A percentile compares a stretch with the other conserved stretches of the same genome.
These are phyloP conservation scores for Eretmocerus hayati DNA, from an alignment of 2,888 invertebrate species.

Conservation along the genomic window DNA sequence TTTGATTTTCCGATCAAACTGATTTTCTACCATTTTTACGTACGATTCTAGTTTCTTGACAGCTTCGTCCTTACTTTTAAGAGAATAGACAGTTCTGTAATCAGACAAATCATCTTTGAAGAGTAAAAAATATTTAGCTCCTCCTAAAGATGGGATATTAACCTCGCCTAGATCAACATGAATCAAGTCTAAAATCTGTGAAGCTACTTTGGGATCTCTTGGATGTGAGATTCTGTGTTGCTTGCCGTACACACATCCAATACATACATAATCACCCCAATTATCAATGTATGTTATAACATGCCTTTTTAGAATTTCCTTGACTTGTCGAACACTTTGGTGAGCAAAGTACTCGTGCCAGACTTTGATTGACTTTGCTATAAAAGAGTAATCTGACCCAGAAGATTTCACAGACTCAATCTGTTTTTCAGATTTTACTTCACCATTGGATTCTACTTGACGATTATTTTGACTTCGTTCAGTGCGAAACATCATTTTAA, in stretches of 20 bases:
- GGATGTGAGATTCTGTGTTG: conserved; percentile 25
- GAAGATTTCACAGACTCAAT: background rate
- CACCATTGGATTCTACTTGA: too few species aligned
- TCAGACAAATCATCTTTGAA: conserved; percentile 7
- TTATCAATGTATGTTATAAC: conserved; percentile 25
- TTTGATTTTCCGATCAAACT: conserved; percentile 29
- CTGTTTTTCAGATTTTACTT: too few species aligned
- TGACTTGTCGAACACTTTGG: conserved; percentile 28
- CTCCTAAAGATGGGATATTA: conserved; percentile 27
- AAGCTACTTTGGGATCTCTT: conserved; percentile 20
- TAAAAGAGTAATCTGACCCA: too few species aligned
- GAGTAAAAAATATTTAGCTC: conserved; percentile 32
- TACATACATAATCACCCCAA: conserved; percentile 26
- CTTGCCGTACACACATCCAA: conserved; percentile 28
- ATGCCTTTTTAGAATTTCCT: conserved; percentile 23
- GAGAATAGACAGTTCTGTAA: conserved; percentile 24
- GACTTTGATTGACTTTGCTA: conserved; percentile 23
- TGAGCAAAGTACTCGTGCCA: conserved; percentile 32
- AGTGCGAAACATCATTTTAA: background rate
- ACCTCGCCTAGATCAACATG: conserved; percentile 33
- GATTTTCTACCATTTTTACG: conserved; percentile 31
- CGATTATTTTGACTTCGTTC: too few species aligned
- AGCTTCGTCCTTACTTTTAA: conserved; percentile 31
- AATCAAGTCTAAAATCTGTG: conserved; percentile 24
- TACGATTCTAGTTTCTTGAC: conserved; percentile 22